These are phyloP conservation scores for Zaprionus vittiger DNA, from an alignment of 1,140 invertebrate genomes.

Conservation along the genomic window DNA sequence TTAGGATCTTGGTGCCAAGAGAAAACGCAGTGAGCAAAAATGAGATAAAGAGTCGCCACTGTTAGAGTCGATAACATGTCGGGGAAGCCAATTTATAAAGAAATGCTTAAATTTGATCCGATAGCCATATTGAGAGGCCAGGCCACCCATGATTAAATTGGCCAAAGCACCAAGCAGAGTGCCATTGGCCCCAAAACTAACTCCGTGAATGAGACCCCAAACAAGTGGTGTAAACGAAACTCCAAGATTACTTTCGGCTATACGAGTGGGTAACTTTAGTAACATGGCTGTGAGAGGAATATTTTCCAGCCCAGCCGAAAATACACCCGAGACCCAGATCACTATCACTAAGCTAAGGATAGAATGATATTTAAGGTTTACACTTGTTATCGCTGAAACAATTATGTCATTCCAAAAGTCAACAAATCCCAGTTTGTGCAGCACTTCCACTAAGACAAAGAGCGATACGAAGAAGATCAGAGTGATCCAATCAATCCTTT, in stretches of 20 bases:
- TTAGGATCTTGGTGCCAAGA: too few species aligned
- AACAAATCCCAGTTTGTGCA: constrained; percentile 88
- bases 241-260: constrained; percentile 86
- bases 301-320: constrained; percentile 91
- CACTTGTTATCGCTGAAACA: constrained; percentile 86
- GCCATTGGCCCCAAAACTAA: constrained; percentile 92
- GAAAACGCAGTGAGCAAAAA: too few species aligned
- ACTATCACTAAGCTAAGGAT: constrained; percentile 88
- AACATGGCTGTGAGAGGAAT: constrained; percentile 93
- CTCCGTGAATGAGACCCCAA: constrained; percentile 90
- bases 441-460: constrained; percentile 91
- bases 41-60: too few species aligned
- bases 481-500: constrained; percentile 91
- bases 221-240: constrained; percentile 89
- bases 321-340: constrained; percentile 89
- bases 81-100: too few species aligned
- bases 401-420: constrained; percentile 88
- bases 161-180: constrained; percentile 92
- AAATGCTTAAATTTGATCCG: too few species aligned
- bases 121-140: too few species aligned
- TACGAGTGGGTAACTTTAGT: constrained; percentile 88
- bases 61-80: too few species aligned
- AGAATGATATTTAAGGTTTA: constrained; percentile 86
- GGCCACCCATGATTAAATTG: too few species aligned
- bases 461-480: constrained; percentile 91